Evolutionary conservation across 2,113 vertebrate genomes (phyloP), one percentile per base, ranked within the genome.

Genomic region (Neopipo cinnamomea): DNA sequence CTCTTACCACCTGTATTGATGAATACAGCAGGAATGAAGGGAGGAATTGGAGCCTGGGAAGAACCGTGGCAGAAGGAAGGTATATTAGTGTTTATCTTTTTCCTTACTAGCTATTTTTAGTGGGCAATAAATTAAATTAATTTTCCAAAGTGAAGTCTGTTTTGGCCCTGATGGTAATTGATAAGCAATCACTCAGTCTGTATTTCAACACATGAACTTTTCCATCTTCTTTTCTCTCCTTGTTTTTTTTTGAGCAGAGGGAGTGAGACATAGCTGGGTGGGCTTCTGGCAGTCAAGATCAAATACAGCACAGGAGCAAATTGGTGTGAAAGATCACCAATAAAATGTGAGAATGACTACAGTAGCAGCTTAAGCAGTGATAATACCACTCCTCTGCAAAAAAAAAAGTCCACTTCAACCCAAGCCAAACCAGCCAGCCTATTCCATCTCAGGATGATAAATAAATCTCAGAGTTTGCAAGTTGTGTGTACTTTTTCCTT

Each of bases 61-160:
- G 17, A 72, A 37, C 0, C 28, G 2, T 2, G 5, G 1, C 0
- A 11, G 7, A 2, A 6, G 8, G 2, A 67, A 71, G 11, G 5
- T 44, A 12, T 35, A 75, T 72, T 44, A 65, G 3, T 39, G 25
- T 67, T 75, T 67, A 7, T 6, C 4, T 66, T 75, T 62, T 71
- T 86, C 58, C 25, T 72, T 28, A 58, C 11, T 3, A 37, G 25
- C 4, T n/a, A 24, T n/a, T 77, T 67, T 56, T 55, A 63, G n/a
- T 46, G 11, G 35, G 6, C 9, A 73, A 53, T 58, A 68, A 27
- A 62, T 58, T 23, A 56, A 53, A 76, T 62, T 33, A 20, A 11
- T 73, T 87, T 62, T 76, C 31, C n/a, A 17, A 72, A 19, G 3
- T 27, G 0, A 4, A 50, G 11, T 59, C 11, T 37, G 17, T 37